Evolutionary conservation across 2,888 invertebrate genomes (phyloP), one percentile per base, ranked within the genome.

Genomic region (Anagyrus pseudococci): DNA sequence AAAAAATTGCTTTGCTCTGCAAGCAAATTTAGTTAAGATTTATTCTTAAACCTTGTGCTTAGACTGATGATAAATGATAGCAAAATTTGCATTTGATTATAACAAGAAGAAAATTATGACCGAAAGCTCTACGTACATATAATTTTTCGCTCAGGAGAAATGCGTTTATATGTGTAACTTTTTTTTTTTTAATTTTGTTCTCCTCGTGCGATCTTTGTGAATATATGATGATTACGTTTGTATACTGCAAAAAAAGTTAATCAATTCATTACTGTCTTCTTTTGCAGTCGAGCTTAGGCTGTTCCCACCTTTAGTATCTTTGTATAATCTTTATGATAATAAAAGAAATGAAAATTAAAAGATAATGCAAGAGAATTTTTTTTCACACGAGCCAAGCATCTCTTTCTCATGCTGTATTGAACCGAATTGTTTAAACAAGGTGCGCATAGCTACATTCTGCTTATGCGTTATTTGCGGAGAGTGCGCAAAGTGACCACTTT

Each of bases 241-340:
- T 54, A 50, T 47, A 15, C 25, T 62, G 23, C 37, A 52, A 53
- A 49, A 41, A 43, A 37, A 44, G 15, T 17, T 60, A 43, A 59
- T 59, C 17, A 20, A 64, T 53, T 55, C 26, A 62, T 55, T 58
- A 66, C 59, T 57, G 48, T 66, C 58, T 58, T 62, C 57, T 62
- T 59, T 59, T 62, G 56, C 55, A 59, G 37, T 57, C 53, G 43
- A 59, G 52, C 44, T 44, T 26, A 59, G 59, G 58, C 50, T 66
- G 59, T 62, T 66, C 62, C 59, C 62, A 66, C 56, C 62, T 62
- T 44, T 66, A 66, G 58, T 57, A 62, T 44, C 48, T 66, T 29
- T 66, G 62, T 66, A 60, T 62, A 66, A 66, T 62, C 62, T 62
- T 62, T 56, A 62, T 50, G 19, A 60, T 62, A 62, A 62, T 62